Evolutionary conservation across 2,888 invertebrate genomes (phyloP).

Genomic region (Lampropteryx suffumata): DNA sequence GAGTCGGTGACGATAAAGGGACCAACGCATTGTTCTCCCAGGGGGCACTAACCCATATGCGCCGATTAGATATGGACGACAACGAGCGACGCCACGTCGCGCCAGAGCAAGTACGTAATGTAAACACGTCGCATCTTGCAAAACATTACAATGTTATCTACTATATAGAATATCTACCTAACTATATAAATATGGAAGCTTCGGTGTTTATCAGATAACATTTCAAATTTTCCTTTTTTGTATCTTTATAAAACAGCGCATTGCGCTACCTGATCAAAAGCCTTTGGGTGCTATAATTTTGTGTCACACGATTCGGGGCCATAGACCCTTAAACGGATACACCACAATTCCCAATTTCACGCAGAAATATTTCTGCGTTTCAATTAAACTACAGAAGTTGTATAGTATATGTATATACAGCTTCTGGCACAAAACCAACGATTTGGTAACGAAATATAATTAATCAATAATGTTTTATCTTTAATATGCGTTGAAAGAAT

Average conservation of each 20-base stretch:
- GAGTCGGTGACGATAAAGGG: conserved; percentile 44
- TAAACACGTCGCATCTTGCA: conserved; percentile 51
- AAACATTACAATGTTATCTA: conserved; percentile 45
- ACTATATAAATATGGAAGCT: conserved; percentile 26
- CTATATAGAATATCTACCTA: too few species aligned
- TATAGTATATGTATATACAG: conserved; percentile 32
- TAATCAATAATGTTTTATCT: conserved; percentile 25
- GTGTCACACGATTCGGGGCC: neutral
- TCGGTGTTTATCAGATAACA: conserved; percentile 22
- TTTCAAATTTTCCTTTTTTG: conserved; percentile 4
- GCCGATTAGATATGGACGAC: conserved; percentile 73
- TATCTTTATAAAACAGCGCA: neutral
- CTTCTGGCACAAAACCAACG: conserved; percentile 52
- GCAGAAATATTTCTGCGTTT: too few species aligned
- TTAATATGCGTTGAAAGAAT: conserved; percentile 26
- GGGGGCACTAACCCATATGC: conserved; percentile 80
- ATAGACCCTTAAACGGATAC: too few species aligned
- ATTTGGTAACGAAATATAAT: conserved; percentile 33
- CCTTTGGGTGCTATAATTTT: conserved; percentile 1
- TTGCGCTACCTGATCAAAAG: conserved; percentile 6
- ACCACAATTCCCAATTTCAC: too few species aligned
- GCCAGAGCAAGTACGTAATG: conserved; percentile 49
- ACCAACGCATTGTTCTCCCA: conserved; percentile 81
- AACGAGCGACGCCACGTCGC: conserved; percentile 42
- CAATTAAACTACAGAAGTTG: conserved; percentile 39